Conservation (phyloP, 2,113 vertebrate species). For the Pseudorasbora parva region DNA sequence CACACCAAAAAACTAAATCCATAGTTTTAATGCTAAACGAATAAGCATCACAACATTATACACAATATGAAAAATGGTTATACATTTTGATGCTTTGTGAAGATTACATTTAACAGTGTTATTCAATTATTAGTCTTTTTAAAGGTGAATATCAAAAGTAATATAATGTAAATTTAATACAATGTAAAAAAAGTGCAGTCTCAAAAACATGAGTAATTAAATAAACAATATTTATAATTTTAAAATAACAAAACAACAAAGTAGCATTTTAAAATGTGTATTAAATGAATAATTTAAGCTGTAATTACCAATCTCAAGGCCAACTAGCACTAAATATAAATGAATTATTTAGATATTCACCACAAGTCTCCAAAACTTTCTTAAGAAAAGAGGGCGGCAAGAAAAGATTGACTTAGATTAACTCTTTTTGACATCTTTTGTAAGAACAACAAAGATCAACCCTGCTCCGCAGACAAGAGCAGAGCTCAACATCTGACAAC, state of each 20-base stretch:
- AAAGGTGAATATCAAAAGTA: too few relatives aligned
- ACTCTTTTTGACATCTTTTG: neutral
- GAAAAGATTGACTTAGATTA: neutral
- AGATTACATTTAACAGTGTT: neutral
- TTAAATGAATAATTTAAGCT: neutral
- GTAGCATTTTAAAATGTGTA: neutral
- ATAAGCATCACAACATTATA: neutral
- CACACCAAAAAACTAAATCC: too few relatives aligned
- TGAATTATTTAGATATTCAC: neutral
- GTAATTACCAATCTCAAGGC: neutral
- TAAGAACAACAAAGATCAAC: conserved; percentile 10
- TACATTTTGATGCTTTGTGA: neutral
- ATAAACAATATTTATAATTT: neutral
- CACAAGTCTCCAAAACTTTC: neutral
- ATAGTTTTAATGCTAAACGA: neutral
- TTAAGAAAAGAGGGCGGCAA: neutral
- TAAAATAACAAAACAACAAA: neutral
- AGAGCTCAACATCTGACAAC: conserved; percentile 18
- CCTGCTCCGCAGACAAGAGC: neutral
- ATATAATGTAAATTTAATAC: neutral
- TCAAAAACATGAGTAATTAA: neutral
- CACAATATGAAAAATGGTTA: neutral
- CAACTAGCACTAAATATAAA: neutral
- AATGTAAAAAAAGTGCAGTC: neutral
- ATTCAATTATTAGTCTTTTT: neutral